Conservation (phyloP, 2,888 invertebrate species). For the Chrysopilus asiliformis region DNA sequence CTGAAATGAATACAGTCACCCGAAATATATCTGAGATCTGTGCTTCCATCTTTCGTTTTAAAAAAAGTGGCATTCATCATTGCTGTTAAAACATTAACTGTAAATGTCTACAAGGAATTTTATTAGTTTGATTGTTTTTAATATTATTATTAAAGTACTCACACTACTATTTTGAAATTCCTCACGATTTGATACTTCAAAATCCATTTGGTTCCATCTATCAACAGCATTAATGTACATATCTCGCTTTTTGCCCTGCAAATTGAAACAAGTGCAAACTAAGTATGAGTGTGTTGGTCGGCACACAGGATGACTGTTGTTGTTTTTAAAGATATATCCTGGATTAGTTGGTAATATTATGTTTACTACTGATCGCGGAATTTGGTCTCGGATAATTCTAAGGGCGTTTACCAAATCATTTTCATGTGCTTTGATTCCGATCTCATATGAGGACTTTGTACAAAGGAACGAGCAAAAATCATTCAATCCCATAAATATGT, state of each 20-base stretch:
- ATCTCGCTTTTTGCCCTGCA: slow-evolving; percentile 22
- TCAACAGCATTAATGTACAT: slow-evolving; percentile 37
- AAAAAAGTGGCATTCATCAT: slow-evolving; percentile 36
- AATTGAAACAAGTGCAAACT: slow-evolving; percentile 46
- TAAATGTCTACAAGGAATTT: slow-evolving; percentile 46
- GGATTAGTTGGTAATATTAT: slow-evolving; percentile 42
- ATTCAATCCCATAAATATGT: slow-evolving; percentile 45
- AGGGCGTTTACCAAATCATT: slow-evolving; percentile 35
- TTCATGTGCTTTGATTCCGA: slow-evolving; percentile 36
- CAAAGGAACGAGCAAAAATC: slow-evolving; percentile 48
- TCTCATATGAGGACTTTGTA: slow-evolving; percentile 32
- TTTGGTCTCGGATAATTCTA: slow-evolving; percentile 39
- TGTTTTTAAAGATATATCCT: slow-evolving; percentile 30
- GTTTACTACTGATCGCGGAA: slow-evolving; percentile 47
- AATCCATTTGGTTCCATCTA: slow-evolving; percentile 41
- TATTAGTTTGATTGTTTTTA: too few relatives aligned
- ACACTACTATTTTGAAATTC: slow-evolving; percentile 30
- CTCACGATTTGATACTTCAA: slow-evolving; percentile 35
- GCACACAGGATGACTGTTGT: slow-evolving; percentile 34
- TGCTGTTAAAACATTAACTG: slow-evolving; percentile 43
- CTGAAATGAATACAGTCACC: slow-evolving; percentile 51
- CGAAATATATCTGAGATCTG: slow-evolving; percentile 41
- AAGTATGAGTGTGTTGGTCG: slow-evolving; percentile 31
- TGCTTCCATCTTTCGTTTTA: slow-evolving; percentile 26
- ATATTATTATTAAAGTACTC: too few relatives aligned